Conservation (phyloP, 2,113 vertebrate species). For the Gadus macrocephalus region DNA sequence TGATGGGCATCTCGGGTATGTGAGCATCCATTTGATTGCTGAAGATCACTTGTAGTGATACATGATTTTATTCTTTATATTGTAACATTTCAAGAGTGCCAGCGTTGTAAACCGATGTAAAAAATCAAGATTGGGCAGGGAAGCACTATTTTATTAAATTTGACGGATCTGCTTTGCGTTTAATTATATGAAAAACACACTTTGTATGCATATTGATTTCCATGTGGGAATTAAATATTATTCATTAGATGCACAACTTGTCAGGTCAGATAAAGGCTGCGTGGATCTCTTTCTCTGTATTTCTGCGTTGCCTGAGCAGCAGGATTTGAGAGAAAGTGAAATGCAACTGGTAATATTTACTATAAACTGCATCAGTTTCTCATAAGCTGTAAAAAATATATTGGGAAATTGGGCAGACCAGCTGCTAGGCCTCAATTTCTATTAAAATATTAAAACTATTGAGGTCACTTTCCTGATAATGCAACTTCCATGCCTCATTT, state of each 20-base stretch:
- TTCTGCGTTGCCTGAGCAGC: conserved; percentile 22
- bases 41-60: conserved; percentile 47
- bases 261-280: conserved; percentile 14
- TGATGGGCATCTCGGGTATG: conserved; percentile 54
- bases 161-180: conserved; percentile 29
- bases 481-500: conserved; percentile 1
- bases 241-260: conserved; percentile 18
- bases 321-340: background rate
- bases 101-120: conserved; percentile 29
- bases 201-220: conserved; percentile 2
- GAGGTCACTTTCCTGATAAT: conserved; percentile 36
- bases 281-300: conserved; percentile 40
- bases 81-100: conserved; percentile 52
- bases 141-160: background rate
- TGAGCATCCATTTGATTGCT: conserved; percentile 53
- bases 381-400: conserved; percentile 28
- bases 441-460: conserved; percentile 43
- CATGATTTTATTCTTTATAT: conserved; percentile 54
- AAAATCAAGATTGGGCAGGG: conserved; percentile 18
- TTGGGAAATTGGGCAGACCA: conserved; percentile 29
- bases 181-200: conserved; percentile 40
- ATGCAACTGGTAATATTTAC: conserved; percentile 1
- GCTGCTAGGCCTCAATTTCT: background rate
- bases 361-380: conserved; percentile 34
- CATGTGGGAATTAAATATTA: conserved; percentile 41